A percentile compares a stretch with the other conserved stretches of the same genome.
Conservation (phyloP, 2,888 invertebrate species). For the Pemphredon lugubris region DNA sequence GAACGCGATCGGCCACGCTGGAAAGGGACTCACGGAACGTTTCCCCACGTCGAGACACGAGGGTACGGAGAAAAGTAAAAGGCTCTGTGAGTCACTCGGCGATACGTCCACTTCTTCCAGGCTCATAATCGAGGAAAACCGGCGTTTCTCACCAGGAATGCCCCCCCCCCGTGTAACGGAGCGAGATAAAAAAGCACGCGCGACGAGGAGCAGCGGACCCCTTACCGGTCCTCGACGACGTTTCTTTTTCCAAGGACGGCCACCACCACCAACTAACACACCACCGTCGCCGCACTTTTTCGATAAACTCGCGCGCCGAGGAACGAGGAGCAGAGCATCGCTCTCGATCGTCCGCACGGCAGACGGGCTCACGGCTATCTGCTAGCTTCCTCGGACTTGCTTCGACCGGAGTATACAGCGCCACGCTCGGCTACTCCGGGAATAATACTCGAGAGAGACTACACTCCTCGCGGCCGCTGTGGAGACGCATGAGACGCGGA, state of each 20-base stretch:
- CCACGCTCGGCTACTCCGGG: conserved; percentile 67
- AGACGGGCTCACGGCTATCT: conserved; percentile 76
- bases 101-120: conserved; percentile 19
- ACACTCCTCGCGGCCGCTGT: conserved; percentile 15
- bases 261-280: too few species aligned
- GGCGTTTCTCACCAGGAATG: too few species aligned
- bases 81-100: conserved; percentile 45
- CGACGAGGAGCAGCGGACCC: too few species aligned
- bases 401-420: conserved; percentile 63
- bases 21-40: too few species aligned
- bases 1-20: conserved; percentile 4
- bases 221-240: too few species aligned
- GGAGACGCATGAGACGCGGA: not conserved
- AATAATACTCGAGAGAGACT: not conserved
- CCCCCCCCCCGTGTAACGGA: too few species aligned
- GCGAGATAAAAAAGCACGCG: too few species aligned
- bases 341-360: conserved; percentile 71
- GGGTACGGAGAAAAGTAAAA: conserved; percentile 49
- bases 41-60: too few species aligned
- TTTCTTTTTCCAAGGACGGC: too few species aligned
- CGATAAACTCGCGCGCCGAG: conserved; percentile 6
- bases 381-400: conserved; percentile 67
- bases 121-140: conserved; percentile 5
- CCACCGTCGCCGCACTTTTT: too few species aligned
- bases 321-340: conserved; percentile 5